Base-by-base conservation (phyloP, 2,113 vertebrate genomes). In the Paracanthobrama guichenoti region DNA sequence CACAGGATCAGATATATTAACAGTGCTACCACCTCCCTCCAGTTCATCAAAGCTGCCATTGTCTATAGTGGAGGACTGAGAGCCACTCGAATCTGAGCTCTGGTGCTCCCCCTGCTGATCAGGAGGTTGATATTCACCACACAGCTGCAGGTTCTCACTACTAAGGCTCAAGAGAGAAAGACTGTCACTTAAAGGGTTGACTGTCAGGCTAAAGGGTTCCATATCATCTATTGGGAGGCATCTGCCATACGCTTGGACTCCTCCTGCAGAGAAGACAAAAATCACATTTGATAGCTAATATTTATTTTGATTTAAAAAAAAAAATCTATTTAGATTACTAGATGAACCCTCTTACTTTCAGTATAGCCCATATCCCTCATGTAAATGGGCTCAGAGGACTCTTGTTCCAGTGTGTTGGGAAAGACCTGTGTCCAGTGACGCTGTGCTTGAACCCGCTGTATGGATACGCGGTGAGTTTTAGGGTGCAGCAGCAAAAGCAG, bases 391-490 rank as follows among this genome's bases (percentile, higher is more conserved):
- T 92, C 90, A 14, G 86, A 85, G 11, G 85, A 69, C 1, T 91
- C 91, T 39, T 90, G 89, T 50, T 92, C 92, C 55, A 76, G 31
- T 0, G 88, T 86, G 14, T 88, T 90, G 73, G 93, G 92, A 71
- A 89, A 92, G 79, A 92, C 91, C 81, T 95, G 95, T 87, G 93
- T 92, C 96, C 96, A 97, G 79, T 96, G 96, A 59, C 96, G 94
- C 83, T 98, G 97, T 39, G 96, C 95, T 89, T 99, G 97, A 8
- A 99, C 97, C 73, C 96, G 94, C 88, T 99, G 98, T 88, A 99
- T 97, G 62, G 98, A 99, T 83, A 99, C 96, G 6, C 98, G 91
- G 84, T 99, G 98, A 74, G 98, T 99, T 93, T 99, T 99, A 9
- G 98, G 98, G 88, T 99, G 98, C 18, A 99, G 96, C 80, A 99